These are phyloP conservation scores for Brachypteracias leptosomus DNA, from an alignment of 2,113 vertebrate genomes.

Conservation along the genomic window DNA sequence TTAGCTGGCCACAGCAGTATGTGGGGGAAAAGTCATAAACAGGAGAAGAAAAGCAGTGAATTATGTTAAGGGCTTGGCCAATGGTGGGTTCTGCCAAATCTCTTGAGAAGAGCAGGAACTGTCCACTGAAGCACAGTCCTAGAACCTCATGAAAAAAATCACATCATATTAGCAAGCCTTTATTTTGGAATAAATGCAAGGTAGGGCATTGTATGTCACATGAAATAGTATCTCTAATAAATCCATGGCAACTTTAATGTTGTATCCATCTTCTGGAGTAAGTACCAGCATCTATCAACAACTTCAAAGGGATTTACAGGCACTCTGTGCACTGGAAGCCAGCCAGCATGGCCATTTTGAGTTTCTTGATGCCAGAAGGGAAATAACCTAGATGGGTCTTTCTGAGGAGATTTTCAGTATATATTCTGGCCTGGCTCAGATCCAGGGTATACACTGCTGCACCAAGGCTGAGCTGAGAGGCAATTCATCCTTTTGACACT, in stretches of 20 bases:
- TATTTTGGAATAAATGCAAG: neutral
- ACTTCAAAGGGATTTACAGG: neutral
- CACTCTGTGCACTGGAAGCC: neutral
- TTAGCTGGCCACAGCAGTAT: neutral
- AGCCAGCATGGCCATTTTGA: neutral
- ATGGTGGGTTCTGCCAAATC: neutral
- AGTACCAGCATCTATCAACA: neutral
- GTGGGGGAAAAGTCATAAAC: neutral
- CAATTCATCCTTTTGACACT: neutral
- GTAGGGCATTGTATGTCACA: neutral
- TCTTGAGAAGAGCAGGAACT: neutral
- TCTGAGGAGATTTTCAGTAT: neutral
- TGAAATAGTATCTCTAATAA: neutral
- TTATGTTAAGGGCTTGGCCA: neutral
- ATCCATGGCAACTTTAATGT: constrained; percentile 4
- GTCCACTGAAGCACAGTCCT: neutral
- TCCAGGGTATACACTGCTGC: neutral
- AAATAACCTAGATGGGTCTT: neutral
- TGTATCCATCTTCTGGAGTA: neutral
- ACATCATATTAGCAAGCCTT: neutral
- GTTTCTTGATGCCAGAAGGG: neutral
- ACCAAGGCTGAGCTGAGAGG: neutral
- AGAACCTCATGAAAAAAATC: neutral
- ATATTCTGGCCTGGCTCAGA: neutral
- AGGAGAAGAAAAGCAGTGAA: neutral